Conservation (phyloP, 92 coral and sea anemone genomes). For the Hydrozoanthus gracilis region DNA sequence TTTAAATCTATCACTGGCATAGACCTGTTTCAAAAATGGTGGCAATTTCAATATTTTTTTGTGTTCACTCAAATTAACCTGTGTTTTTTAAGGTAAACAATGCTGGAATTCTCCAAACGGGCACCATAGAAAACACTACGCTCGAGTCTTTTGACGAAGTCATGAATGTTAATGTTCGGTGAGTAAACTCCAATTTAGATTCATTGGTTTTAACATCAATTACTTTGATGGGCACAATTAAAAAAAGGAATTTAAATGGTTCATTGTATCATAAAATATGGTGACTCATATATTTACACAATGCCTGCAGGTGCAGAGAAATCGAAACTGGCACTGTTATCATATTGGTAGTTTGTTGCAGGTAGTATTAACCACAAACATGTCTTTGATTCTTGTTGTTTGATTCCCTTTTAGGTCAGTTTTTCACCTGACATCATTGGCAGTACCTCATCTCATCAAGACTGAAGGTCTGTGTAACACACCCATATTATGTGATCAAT, state of each 20-base stretch:
- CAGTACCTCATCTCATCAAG: slow-evolving; percentile 71
- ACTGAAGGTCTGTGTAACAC: slow-evolving; percentile 64
- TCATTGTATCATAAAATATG: too few species aligned
- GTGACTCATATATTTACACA: not conserved
- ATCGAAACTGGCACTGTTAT: too few species aligned
- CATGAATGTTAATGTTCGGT: slow-evolving; percentile 74
- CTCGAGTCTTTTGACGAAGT: slow-evolving; percentile 72
- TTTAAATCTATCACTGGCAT: not conserved
- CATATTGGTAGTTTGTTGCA: not conserved
- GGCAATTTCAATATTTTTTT: too few species aligned
- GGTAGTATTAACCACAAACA: too few species aligned
- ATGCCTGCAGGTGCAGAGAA: not conserved
- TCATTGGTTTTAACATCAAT: not conserved
- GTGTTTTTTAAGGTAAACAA: slow-evolving; percentile 60
- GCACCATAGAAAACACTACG: slow-evolving; percentile 71
- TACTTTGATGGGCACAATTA: not conserved
- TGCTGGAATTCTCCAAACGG: slow-evolving; percentile 71
- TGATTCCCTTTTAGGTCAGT: slow-evolving; percentile 57
- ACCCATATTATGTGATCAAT: not conserved
- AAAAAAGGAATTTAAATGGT: not conserved
- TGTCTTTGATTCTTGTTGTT: not conserved
- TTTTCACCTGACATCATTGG: slow-evolving; percentile 71
- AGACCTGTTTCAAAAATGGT: not conserved
- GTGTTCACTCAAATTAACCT: not conserved
- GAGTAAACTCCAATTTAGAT: not conserved